A percentile compares a stretch with the other conserved stretches of the same genome.
Evolutionary conservation across 2,113 vertebrate genomes (phyloP).

Genomic region (Petaurus breviceps): DNA sequence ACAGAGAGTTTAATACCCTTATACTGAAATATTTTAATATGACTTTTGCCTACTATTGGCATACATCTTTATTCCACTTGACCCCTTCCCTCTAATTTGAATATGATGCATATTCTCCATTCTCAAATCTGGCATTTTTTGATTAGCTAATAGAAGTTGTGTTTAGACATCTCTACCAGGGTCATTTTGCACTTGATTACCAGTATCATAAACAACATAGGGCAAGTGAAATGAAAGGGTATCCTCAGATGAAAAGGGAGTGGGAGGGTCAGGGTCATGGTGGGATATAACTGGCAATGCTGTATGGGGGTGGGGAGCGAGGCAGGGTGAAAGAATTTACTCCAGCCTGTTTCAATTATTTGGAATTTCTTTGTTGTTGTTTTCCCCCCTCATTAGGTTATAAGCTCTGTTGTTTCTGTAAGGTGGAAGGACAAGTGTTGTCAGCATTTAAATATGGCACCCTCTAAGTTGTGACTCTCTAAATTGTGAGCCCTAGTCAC

Average conservation of each 20-base stretch:
- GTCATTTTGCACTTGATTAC: background rate
- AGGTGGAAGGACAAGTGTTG: background rate
- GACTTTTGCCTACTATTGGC: background rate
- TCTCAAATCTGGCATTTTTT: background rate
- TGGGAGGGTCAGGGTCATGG: background rate
- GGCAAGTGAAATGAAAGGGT: background rate
- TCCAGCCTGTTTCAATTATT: background rate
- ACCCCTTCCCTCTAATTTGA: background rate
- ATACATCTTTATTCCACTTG: slow-evolving; percentile 11
- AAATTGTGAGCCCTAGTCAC: background rate
- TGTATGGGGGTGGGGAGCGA: too few relatives aligned
- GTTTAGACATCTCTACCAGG: background rate
- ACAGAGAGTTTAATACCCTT: background rate
- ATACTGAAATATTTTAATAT: background rate
- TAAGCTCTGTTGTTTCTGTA: background rate
- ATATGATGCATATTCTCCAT: background rate
- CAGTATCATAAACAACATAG: background rate
- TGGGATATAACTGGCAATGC: too few relatives aligned
- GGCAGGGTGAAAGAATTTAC: background rate
- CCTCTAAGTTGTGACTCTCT: background rate
- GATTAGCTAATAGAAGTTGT: background rate
- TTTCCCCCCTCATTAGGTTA: background rate
- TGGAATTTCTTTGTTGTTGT: background rate
- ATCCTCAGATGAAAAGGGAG: background rate
- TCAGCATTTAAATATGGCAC: background rate